Evolutionary conservation across 2,888 invertebrate species (phyloP), one percentile per base, ranked within the genome.

Genomic region (Drosophila percnosoma): DNA sequence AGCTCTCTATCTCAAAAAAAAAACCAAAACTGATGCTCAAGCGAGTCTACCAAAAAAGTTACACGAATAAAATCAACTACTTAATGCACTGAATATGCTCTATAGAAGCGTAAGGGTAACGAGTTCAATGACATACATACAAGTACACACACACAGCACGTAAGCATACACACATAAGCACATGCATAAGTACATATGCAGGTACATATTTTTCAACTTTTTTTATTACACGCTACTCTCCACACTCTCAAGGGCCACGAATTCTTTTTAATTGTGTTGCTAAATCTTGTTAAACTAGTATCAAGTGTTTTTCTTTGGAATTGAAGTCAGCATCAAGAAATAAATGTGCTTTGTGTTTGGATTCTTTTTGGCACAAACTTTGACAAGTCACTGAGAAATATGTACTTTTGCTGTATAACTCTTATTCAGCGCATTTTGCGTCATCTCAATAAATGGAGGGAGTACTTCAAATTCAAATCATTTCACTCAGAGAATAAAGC

Each of bases 401-500:
- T 36, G 4, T 36, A 34, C 21, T 24, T 42, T n/a, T 24, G 27
- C 42, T 49, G 36, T 36, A n/a, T 10, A 29, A 11, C 24, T 24
- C 24, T 51, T 21, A 45, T 33, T 45, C 27, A 40, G 15, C 57
- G 21, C n/a, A 62, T 24, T 33, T 13, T 66, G 65, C 48, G 71
- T 76, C 62, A 66, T 36, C 45, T n/a, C 7, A 42, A 27, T 36
- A 72, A 27, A 34, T 59, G n/a, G 24, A 34, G 42, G 38, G 36
- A 42, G 31, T 40, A 45, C 38, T 31, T 52, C 1, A 61, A 67
- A 53, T 55, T 51, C 62, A 78, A 76, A 77, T 48, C 33, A 49
- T 34, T 62, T 53, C 29, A 45, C 34, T 48, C 33, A n/a, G 42
- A 53, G 55, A 67, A 67, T 45, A 60, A 53, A 63, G 66, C 45